Evolutionary conservation across 1,140 invertebrate genomes (phyloP), one percentile per base, ranked within the genome.

Genomic region (Drosophila nikananu): DNA sequence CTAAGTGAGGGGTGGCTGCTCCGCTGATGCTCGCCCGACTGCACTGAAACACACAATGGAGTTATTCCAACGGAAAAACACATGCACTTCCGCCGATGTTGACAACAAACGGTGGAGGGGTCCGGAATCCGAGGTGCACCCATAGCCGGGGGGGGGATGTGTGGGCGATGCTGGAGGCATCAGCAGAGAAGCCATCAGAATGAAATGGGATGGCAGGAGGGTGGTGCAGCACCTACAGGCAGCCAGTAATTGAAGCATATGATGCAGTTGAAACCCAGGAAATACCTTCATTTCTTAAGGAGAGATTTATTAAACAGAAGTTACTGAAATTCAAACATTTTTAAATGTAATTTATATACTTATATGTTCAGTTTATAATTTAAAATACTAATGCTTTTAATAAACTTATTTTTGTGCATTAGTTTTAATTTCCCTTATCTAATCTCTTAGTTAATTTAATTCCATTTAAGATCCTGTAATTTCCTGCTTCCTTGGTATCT

Each of bases 21-120:
- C 48, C 65, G 48, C 55, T 63, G 74, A 73, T 89, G 83, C 86
- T 70, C 73, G 84, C 83, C 77, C 82, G 84, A 78, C 77, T 81
- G 86, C 84, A 64, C 81, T 73, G 78, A 86, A 84, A 84, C 81
- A 86, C 86, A 89, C 86, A 89, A 89, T 89, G 86, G 86, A 89
- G 86, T 89, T 89, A 89, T 89, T 89, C 86, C 86, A 90, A 90
- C 86, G 86, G 86, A 89, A 89, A 89, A 89, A 89, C 86, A 86
- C 86, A 89, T 89, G 84, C 84, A 89, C 84, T 89, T 89, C 84
- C 86, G 86, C 65, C 81, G 86, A 76, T 79, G 84, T 79, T 83
- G 86, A 84, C 77, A 79, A 51, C 84, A 9, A 15, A 25, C 15
- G 35, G 12, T 6, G 32, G 8, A 19, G 37, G 37, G 42, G 1